These are phyloP conservation scores for Dysmachus trigonus DNA, from an alignment of 2,888 invertebrate genomes.

Conservation along the genomic window DNA sequence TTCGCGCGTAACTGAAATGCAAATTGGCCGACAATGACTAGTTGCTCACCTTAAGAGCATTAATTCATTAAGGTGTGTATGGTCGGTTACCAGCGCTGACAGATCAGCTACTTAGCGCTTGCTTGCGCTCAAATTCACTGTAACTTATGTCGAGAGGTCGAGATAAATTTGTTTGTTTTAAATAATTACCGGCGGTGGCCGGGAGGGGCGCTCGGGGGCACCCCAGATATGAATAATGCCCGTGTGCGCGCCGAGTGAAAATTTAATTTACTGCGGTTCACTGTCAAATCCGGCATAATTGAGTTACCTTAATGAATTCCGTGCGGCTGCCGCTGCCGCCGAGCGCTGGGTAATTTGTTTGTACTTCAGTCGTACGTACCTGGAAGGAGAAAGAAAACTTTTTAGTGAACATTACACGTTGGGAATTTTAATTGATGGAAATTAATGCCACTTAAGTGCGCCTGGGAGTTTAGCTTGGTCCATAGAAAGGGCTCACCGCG, in stretches of 20 bases:
- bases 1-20: conserved; percentile 38
- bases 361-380: conserved; percentile 4
- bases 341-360: not conserved
- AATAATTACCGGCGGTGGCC: conserved; percentile 9
- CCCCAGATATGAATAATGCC: conserved; percentile 15
- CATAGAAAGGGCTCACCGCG: not conserved
- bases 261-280: conserved; percentile 17
- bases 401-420: not conserved
- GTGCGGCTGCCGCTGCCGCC: not conserved
- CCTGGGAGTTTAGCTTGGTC: not conserved
- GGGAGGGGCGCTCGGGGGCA: not conserved
- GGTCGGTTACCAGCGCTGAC: conserved; percentile 28
- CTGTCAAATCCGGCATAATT: conserved; percentile 30
- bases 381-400: conserved; percentile 4
- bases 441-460: not conserved
- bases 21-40: conserved; percentile 39
- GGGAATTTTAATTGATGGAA: not conserved
- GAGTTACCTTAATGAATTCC: conserved; percentile 17
- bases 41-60: conserved; percentile 38
- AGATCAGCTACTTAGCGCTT: conserved; percentile 28
- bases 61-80: conserved; percentile 32
- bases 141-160: conserved; percentile 17
- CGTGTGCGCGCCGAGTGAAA: not conserved
- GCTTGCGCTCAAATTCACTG: conserved; percentile 13
- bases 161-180: conserved; percentile 27